phyloP scores from a whole-genome alignment of 2,888 invertebrate genomes.

The Scotopteryx bipunctaria region DNA sequence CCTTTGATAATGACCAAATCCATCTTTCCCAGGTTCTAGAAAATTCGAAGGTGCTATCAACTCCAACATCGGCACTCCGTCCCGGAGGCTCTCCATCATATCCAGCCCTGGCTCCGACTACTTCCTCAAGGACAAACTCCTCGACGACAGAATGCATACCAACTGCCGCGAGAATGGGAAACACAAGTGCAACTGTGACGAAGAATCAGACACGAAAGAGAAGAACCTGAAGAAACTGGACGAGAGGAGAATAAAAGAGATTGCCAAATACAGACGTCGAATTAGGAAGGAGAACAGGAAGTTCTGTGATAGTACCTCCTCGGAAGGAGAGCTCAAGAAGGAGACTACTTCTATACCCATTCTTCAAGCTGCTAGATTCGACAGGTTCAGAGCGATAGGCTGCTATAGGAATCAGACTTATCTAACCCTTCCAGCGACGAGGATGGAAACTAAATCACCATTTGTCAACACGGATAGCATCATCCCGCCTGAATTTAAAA shows the following conservation, averaged over 20 bases:
- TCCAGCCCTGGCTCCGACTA: constrained; percentile 35
- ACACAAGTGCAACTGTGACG: constrained; percentile 89
- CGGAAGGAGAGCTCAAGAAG: constrained; percentile 67
- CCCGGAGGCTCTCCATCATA: constrained; percentile 49
- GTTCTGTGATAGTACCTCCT: constrained; percentile 72
- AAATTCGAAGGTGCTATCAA: constrained; percentile 48
- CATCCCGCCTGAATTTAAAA: constrained; percentile 62
- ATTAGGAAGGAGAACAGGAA: constrained; percentile 75
- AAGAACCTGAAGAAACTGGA: constrained; percentile 64
- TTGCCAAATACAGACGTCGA: constrained; percentile 75
- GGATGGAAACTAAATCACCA: constrained; percentile 69
- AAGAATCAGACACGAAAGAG: constrained; percentile 84
- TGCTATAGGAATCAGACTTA: constrained; percentile 77
- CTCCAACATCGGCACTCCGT: constrained; percentile 39
- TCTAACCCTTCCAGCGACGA: constrained; percentile 68
- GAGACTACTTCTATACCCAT: constrained; percentile 78
- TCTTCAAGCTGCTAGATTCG: constrained; percentile 75
- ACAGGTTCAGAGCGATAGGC: constrained; percentile 73
- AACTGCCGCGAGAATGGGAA: constrained; percentile 89
- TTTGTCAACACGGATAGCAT: constrained; percentile 58
- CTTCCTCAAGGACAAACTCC: constrained; percentile 50
- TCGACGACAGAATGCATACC: constrained; percentile 89
- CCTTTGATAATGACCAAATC: too few species aligned
- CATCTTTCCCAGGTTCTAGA: constrained; percentile 52
- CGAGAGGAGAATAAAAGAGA: constrained; percentile 71